phyloP scores from a whole-genome alignment of 2,888 invertebrate genomes.

The Gnatocerus cornutus region DNA sequence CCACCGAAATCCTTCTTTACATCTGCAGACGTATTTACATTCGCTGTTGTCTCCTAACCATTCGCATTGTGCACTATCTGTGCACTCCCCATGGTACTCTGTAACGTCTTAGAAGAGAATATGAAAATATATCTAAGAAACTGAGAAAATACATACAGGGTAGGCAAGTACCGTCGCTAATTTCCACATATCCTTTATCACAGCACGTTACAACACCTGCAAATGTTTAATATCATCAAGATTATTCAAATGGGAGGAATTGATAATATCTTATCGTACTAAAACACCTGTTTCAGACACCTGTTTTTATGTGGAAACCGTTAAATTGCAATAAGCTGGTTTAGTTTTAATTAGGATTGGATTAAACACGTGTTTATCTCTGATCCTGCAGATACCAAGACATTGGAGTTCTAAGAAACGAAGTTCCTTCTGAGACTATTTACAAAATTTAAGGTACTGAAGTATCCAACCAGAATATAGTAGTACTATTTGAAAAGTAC shows the following conservation, averaged over 20 bases:
- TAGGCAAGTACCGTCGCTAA: conserved; percentile 11
- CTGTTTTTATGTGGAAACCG: no score
- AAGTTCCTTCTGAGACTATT: no score
- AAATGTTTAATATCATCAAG: neutral
- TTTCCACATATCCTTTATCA: neutral
- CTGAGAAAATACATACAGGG: conserved; percentile 25
- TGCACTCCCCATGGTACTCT: conserved; percentile 55
- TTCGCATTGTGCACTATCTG: conserved; percentile 54
- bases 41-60: conserved; percentile 56
- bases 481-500: no score
- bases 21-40: conserved; percentile 55
- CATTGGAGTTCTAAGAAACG: no score
- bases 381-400: no score
- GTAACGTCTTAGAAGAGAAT: conserved; percentile 47
- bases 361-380: no score
- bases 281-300: neutral
- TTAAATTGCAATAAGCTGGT: no score
- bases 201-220: neutral
- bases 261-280: neutral
- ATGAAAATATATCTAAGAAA: conserved; percentile 8
- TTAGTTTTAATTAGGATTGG: no score
- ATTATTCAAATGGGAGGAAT: neutral
- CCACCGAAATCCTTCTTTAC: conserved; percentile 56
- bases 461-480: no score
- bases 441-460: no score